Evolutionary conservation across 2,113 vertebrate genomes (phyloP), one percentile per base, ranked within the genome.

Genomic region (Phyllostomus discolor): DNA sequence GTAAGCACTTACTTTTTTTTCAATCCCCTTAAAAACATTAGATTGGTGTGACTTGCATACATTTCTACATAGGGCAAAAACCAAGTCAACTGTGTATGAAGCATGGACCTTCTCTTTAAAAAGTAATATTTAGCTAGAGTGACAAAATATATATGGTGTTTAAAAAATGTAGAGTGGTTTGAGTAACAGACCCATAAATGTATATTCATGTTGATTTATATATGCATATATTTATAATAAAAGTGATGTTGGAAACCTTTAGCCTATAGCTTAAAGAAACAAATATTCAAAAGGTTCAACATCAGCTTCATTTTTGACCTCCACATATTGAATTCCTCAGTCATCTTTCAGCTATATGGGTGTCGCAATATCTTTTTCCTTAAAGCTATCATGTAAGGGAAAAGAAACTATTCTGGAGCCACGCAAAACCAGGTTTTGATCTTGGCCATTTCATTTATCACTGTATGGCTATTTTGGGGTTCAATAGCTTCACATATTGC

Each of bases 11-110:
- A 66, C 15, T 8, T 86, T 91, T 85, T 54, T 59, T n/a, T 84
- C 24, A 69, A 28, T 66, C 2, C 11, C 10, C 2, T 41, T 69
- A 22, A 14, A 72, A 80, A 88, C 38, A 38, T 52, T 31, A 91
- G 33, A 7, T 50, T 82, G 35, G 22, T 2, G 11, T 59, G 38
- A 11, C 43, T 75, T 73, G 11, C 14, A 57, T 31, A 20, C 20
- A 57, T 90, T 90, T 94, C 26, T 85, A 28, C 4, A 69, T 17
- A 95, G 93, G 57, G 11, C 54, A 93, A 66, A 96, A 93, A 31
- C 20, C 33, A 84, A 50, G 31, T 12, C 26, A n/a, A 20, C 17
- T 90, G 12, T 70, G 7, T n/a, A 62, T 46, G 19, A 92, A 90
- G 6, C 62, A 80, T 69, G 1, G 33, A 48, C 10, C 5, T 28